Base-by-base conservation (phyloP, 2,797 vertebrate genomes). In the Ispidina picta region DNA sequence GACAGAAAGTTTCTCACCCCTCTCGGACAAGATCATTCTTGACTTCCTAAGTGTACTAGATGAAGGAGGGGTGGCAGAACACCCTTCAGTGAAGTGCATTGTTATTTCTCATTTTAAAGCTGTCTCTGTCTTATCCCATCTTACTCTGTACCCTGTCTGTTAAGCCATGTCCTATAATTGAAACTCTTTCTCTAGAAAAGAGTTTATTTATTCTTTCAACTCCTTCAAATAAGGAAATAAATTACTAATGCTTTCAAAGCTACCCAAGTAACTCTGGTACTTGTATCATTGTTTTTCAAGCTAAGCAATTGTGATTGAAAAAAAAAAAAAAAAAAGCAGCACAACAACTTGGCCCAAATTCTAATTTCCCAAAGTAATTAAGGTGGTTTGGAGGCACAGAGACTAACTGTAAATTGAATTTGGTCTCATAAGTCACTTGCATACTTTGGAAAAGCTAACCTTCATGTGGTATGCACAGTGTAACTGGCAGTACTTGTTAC, bases 281-380 rank as follows among this genome's bases (percentile, higher is more conserved):
- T 75, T 73, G 8, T 58, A 74, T 39, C 70, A 74, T 70, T 92
- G 70, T 82, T 84, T 78, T 43, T 56, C 51, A 35, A 48, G 46
- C 33, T 78, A 81, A 69, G 33, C 58, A 75, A 76, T 64, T 71
- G 58, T 51, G 28, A 55, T 39, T 65, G 60, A 25, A 16, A n/a
- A 77, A 58, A 66, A 15, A 35, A 37, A 37, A 37, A 37, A 37
- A 37, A 37, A 37, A 33, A 33, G 20, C 37, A 43, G 22, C 28
- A 31, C 29, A 63, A 43, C 28, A 66, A 35, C 41, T 81, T 88
- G 70, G 55, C 66, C 33, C 31, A 75, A 83, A 78, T 37, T 78
- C 63, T 83, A 6, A 82, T 87, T 95, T 88, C 60, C 52, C 5
- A 46, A 86, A 88, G 81, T 86, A 85, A 87, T 81, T 82, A 73